A percentile compares a stretch with the other conserved stretches of the same genome.
Conservation (phyloP, 2,113 vertebrate genomes). For the Atractosteus spatula region DNA sequence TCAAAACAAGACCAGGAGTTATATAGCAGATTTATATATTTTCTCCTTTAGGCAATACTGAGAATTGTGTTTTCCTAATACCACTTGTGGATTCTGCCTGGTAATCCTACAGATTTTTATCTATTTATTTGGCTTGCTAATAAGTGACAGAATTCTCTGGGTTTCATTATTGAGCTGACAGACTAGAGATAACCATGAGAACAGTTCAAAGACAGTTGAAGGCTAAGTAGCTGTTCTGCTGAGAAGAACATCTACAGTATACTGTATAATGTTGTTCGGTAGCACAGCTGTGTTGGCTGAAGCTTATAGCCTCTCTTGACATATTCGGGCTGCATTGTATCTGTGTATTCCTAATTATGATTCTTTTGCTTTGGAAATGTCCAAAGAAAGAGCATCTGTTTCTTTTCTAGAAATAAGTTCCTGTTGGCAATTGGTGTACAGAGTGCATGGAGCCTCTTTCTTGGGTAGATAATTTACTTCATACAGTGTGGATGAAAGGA, state of each 20-base stretch:
- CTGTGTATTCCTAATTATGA: background rate
- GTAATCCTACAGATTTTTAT: background rate
- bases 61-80: background rate
- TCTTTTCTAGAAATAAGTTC: background rate
- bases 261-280: background rate
- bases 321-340: background rate
- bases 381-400: background rate
- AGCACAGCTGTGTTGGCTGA: background rate
- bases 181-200: background rate
- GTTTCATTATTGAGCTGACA: conserved; percentile 3
- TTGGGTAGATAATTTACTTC: background rate
- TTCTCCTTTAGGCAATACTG: conserved; percentile 1
- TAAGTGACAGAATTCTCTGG: background rate
- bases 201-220: background rate
- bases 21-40: background rate
- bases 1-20: background rate
- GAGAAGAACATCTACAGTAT: background rate
- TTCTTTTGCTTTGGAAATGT: background rate
- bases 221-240: background rate
- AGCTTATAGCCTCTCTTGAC: background rate
- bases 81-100: background rate
- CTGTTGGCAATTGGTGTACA: background rate
- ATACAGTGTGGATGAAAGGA: background rate
- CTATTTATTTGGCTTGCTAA: background rate
- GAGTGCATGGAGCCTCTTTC: background rate